Percentiles rank a stretch among this genome's conserved stretches.
These are phyloP conservation scores for Brevimyrus niger DNA, from an alignment of 2,113 vertebrate species.

Conservation along the genomic window DNA sequence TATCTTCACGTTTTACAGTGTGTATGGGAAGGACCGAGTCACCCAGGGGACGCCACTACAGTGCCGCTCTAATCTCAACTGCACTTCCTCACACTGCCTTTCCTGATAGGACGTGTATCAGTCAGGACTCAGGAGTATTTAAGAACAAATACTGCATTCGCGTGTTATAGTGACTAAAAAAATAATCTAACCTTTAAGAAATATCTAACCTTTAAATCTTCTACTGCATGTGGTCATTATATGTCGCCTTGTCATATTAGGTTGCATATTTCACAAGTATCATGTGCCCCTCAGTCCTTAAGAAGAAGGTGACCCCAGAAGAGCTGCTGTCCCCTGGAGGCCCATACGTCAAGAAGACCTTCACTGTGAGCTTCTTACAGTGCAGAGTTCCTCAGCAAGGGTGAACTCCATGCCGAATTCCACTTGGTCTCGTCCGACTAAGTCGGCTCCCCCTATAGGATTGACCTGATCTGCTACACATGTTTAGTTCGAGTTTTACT, in stretches of 20 bases:
- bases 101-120: not conserved
- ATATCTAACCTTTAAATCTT: too few relatives aligned
- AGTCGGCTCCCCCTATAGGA: not conserved
- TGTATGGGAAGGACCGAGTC: not conserved
- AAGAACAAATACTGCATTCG: not conserved
- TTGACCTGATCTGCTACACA: not conserved
- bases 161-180: not conserved
- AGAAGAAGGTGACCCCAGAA: constrained; percentile 73
- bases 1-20: not conserved
- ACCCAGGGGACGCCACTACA: not conserved
- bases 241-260: not conserved
- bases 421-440: not conserved
- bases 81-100: not conserved
- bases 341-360: constrained; percentile 71
- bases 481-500: not conserved
- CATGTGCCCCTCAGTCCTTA: constrained; percentile 62
- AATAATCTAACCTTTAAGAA: too few relatives aligned
- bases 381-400: not conserved
- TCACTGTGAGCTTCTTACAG: constrained; percentile 64
- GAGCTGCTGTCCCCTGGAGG: constrained; percentile 76
- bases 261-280: constrained; percentile 22
- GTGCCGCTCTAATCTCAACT: not conserved
- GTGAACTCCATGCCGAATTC: not conserved
- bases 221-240: not conserved
- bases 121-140: not conserved